phyloP scores from a whole-genome alignment of 1,140 invertebrate genomes.

The Venturia canescens region DNA sequence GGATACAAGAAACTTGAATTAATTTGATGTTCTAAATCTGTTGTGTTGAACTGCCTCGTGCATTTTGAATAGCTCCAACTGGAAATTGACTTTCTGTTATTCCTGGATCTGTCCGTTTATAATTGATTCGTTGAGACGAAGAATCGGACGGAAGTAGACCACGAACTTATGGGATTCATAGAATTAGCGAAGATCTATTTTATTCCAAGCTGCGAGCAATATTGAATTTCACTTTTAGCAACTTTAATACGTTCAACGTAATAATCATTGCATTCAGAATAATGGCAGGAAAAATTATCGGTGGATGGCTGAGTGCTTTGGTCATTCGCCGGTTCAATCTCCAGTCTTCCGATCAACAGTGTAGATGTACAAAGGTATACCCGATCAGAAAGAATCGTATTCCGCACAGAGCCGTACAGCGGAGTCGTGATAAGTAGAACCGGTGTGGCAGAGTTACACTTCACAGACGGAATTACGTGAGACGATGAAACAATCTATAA shows the following conservation, averaged over 20 bases:
- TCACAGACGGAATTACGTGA: conserved; percentile 48
- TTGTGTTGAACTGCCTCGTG: neutral
- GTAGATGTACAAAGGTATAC: conserved; percentile 10
- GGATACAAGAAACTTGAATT: neutral
- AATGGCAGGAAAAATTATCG: conserved; percentile 23
- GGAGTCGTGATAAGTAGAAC: conserved; percentile 38
- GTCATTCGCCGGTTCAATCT: conserved; percentile 31
- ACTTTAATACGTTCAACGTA: neutral
- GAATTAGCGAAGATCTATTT: too few species aligned
- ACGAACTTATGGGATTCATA: too few species aligned
- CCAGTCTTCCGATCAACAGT: conserved; percentile 35
- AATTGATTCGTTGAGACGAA: too few species aligned
- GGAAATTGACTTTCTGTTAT: too few species aligned
- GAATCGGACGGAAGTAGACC: too few species aligned
- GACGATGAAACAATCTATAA: conserved; percentile 21
- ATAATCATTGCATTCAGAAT: conserved; percentile 31
- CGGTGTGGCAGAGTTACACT: conserved; percentile 57
- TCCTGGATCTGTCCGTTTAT: too few species aligned
- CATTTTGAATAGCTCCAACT: too few species aligned
- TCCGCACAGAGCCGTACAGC: conserved; percentile 9
- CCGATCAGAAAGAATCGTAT: conserved; percentile 7
- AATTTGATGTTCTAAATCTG: neutral
- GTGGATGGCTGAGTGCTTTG: conserved; percentile 21
- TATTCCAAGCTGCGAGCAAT: too few species aligned
- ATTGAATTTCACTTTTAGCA: too few species aligned